Conservation (phyloP, 2,797 vertebrate species). For the Eulemur albifrons region DNA sequence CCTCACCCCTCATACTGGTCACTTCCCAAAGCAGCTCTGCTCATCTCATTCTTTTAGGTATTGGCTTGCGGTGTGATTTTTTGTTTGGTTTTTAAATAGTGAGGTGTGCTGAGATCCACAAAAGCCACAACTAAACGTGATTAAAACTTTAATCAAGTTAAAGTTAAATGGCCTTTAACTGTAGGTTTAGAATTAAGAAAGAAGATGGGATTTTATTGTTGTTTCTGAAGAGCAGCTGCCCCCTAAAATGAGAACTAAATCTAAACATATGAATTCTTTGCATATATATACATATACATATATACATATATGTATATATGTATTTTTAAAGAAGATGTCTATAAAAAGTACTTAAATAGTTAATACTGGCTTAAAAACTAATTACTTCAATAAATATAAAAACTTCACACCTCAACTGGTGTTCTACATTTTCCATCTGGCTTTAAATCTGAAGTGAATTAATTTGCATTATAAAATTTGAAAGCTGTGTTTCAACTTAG, state of each 20-base stretch:
- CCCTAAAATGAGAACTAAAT: slow-evolving; percentile 5
- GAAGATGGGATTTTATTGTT: background rate
- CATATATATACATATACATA: background rate
- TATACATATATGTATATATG: background rate
- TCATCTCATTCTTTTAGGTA: background rate
- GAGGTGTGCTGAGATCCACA: background rate
- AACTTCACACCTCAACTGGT: slow-evolving; percentile 78
- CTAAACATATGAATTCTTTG: background rate
- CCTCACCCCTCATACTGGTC: background rate
- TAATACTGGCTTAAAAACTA: slow-evolving; percentile 68
- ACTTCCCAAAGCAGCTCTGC: background rate
- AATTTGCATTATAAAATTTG: slow-evolving; percentile 70
- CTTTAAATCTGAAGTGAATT: slow-evolving; percentile 76
- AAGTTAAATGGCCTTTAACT: background rate
- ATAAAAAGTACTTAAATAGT: slow-evolving; percentile 48
- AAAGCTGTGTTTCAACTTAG: slow-evolving; percentile 54
- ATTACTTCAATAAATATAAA: slow-evolving; percentile 69
- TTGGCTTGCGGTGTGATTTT: background rate
- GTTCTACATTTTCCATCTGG: slow-evolving; percentile 70
- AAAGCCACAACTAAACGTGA: background rate
- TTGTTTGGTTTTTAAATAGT: background rate
- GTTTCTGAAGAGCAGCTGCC: background rate
- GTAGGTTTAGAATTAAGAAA: background rate
- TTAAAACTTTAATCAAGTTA: background rate
- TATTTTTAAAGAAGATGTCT: slow-evolving; percentile 27